Base-by-base conservation (phyloP, 2,113 vertebrate genomes). In the Polyodon spathula region DNA sequence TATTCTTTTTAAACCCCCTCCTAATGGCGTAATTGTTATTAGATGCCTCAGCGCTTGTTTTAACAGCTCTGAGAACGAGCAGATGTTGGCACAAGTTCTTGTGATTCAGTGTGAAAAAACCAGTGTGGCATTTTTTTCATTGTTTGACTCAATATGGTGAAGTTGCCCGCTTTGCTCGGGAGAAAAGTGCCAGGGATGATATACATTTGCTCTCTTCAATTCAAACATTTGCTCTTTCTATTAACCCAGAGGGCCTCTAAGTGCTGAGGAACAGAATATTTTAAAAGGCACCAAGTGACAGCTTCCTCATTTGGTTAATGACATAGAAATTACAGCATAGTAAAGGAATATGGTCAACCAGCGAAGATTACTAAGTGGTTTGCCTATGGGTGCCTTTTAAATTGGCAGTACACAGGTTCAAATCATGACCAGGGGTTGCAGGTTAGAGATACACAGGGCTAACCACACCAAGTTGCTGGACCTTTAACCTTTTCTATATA, bases 81-180 rank as follows among this genome's bases (percentile, higher is more conserved):
- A 97, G 95, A 85, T 90, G 78, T 89, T 94, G 94, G 93, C 92
- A 95, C 84, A 74, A 59, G 15, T 72, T 77, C 76, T 73, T 69
- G 67, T 78, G 80, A 88, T 87, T 86, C 86, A 86, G 63, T 58
- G 65, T 59, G 74, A 62, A 82, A 76, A 71, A 81, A 76, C 72
- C 78, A 69, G 68, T 69, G 80, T 71, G 81, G 79, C 73, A 78
- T 88, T 90, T 89, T 88, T 89, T 92, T 88, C 91, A 87, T 90
- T 78, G 86, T 91, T 93, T 96, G 90, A 94, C 95, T 97, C 91
- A 92, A 95, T 95, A 97, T 96, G 94, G 94, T 90, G 85, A 96
- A 89, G 77, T 84, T 90, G 85, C 84, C 89, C 79, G 73, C 80
- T 92, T 90, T 89, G 80, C 80, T 66, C 72, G 56, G 62, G 75